phyloP scores from a whole-genome alignment of 1,140 invertebrate species.

The Drosophila ohnishii region DNA sequence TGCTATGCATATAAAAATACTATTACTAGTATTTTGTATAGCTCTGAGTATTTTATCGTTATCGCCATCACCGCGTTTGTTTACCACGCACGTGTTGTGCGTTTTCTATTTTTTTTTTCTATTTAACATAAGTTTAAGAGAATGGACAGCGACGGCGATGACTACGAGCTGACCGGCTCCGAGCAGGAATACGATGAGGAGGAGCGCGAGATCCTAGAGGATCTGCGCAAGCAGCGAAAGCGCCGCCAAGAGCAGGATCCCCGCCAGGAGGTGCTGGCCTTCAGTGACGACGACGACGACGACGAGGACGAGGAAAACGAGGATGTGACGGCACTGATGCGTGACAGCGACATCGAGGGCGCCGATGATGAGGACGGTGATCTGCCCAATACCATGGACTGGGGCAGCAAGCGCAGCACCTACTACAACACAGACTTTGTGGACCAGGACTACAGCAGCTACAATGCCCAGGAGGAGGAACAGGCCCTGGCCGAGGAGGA shows the following conservation, averaged over 20 bases:
- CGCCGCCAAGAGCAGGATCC: slow-evolving; percentile 85
- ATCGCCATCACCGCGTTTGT: slow-evolving; percentile 36
- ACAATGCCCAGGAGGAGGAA: slow-evolving; percentile 88
- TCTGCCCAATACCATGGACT: slow-evolving; percentile 91
- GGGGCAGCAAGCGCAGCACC: slow-evolving; percentile 91
- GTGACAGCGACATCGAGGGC: slow-evolving; percentile 89
- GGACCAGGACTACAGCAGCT: slow-evolving; percentile 92
- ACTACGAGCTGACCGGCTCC: slow-evolving; percentile 87
- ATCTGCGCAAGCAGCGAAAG: slow-evolving; percentile 84
- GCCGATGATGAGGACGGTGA: slow-evolving; percentile 87
- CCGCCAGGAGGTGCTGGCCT: slow-evolving; percentile 87
- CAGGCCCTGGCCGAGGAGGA: slow-evolving; percentile 92
- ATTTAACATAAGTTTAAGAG: background rate
- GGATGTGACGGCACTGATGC: slow-evolving; percentile 80
- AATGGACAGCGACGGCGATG: slow-evolving; percentile 79
- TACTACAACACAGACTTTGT: slow-evolving; percentile 95
- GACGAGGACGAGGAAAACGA: slow-evolving; percentile 83
- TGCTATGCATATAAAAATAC: too few species aligned
- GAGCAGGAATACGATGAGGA: slow-evolving; percentile 88
- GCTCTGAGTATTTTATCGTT: background rate
- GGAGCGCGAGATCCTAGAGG: slow-evolving; percentile 86
- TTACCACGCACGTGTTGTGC: slow-evolving; percentile 65
- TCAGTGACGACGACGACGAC: slow-evolving; percentile 83
- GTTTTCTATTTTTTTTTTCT: slow-evolving; percentile 1
- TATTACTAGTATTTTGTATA: background rate